Evolutionary conservation across 1,140 invertebrate species (phyloP).

Genomic region (Bombus superbus): DNA sequence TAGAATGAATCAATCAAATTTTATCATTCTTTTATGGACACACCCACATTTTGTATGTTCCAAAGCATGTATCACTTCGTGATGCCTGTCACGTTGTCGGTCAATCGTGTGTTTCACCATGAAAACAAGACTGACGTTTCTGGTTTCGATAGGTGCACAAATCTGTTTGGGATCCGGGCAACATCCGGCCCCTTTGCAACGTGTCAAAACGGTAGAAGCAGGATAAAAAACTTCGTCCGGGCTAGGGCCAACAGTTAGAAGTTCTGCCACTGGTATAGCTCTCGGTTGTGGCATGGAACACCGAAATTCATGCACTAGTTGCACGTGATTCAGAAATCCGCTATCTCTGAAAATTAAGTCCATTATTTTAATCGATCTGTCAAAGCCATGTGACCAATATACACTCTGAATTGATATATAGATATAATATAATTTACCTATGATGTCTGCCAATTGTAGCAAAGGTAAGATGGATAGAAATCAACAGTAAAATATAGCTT

Average conservation of each 20-base stretch:
- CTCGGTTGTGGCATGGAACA: constrained; percentile 76
- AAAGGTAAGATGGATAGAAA: constrained; percentile 46
- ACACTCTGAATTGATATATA: background rate
- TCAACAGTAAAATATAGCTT: constrained; percentile 43
- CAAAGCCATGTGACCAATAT: background rate
- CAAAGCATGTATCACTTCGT: constrained; percentile 75
- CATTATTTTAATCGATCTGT: background rate
- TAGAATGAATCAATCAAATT: constrained; percentile 11
- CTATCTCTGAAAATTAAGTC: constrained; percentile 67
- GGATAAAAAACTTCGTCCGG: constrained; percentile 79
- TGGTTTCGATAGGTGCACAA: constrained; percentile 74
- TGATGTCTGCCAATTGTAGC: constrained; percentile 58
- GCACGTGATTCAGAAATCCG: constrained; percentile 77
- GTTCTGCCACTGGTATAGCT: constrained; percentile 74
- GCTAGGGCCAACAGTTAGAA: constrained; percentile 74
- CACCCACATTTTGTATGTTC: constrained; percentile 77
- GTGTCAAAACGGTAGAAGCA: constrained; percentile 75
- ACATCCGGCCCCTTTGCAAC: constrained; percentile 78
- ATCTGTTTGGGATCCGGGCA: constrained; percentile 73
- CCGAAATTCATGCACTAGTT: constrained; percentile 75
- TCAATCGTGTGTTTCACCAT: constrained; percentile 78
- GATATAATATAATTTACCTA: constrained; percentile 55
- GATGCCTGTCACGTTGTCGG: constrained; percentile 75
- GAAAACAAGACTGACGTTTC: constrained; percentile 77
- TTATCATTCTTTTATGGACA: constrained; percentile 45